Percentiles rank a stretch among this genome's conserved stretches.
Conservation (phyloP, 2,113 vertebrate species). For the Pelobates fuscus region DNA sequence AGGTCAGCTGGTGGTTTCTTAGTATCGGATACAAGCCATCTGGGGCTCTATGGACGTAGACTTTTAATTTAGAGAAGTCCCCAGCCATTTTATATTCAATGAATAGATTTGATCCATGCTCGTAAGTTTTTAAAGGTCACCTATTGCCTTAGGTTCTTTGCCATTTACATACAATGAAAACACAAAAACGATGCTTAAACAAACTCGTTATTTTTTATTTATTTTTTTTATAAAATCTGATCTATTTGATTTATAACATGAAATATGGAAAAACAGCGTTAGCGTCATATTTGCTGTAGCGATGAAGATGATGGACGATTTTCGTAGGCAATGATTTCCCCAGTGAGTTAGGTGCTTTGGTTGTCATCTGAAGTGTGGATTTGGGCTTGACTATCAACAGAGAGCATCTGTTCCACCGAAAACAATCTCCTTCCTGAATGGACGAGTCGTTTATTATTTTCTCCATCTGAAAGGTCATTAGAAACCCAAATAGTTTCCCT, state of each 20-base stretch:
- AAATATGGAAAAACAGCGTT: background rate
- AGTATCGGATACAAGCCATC: no score
- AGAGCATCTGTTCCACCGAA: constrained; percentile 33
- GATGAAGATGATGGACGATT: constrained; percentile 25
- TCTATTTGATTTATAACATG: background rate
- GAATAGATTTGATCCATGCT: no score
- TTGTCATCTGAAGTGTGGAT: constrained; percentile 12
- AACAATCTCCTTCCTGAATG: constrained; percentile 15
- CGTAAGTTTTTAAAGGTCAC: no score
- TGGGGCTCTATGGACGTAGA: no score
- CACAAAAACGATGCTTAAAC: no score
- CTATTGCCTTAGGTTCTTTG: no score
- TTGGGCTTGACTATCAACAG: constrained; percentile 6
- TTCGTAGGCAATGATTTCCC: constrained; percentile 33
- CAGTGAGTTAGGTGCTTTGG: constrained; percentile 19
- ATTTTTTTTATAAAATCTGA: background rate
- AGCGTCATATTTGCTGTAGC: constrained; percentile 4
- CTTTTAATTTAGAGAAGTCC: no score
- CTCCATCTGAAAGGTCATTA: constrained; percentile 14
- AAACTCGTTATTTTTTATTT: no score
- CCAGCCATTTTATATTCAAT: no score
- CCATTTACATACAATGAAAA: no score
- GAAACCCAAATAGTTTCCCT: constrained; percentile 8
- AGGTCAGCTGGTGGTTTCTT: no score
- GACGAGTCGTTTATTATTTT: constrained; percentile 30